Evolutionary conservation across 2,888 invertebrate species (phyloP).

Genomic region (Chesias legatella): DNA sequence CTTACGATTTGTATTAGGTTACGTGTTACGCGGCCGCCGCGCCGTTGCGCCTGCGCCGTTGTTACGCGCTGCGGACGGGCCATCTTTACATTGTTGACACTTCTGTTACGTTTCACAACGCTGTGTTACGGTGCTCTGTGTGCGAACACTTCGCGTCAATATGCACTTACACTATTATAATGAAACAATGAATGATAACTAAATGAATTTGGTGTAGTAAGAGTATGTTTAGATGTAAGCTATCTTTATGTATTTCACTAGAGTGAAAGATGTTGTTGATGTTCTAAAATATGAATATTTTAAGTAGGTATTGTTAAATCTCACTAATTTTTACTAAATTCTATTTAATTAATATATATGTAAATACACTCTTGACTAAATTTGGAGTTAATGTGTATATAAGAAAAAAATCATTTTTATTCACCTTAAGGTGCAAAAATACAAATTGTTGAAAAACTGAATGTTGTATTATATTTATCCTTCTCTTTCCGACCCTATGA

Average conservation of each 20-base stretch:
- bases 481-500: not conserved
- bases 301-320: conserved; percentile 79
- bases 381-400: conserved; percentile 80
- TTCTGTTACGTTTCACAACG: conserved; percentile 39
- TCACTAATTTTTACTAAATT: conserved; percentile 81
- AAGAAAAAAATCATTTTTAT: conserved; percentile 73
- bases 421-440: conserved; percentile 78
- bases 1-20: conserved; percentile 63
- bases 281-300: conserved; percentile 69
- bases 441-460: conserved; percentile 77
- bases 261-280: conserved; percentile 77
- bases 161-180: conserved; percentile 43
- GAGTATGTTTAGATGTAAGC: conserved; percentile 54
- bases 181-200: conserved; percentile 56
- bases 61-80: conserved; percentile 21
- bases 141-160: conserved; percentile 41
- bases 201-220: conserved; percentile 59
- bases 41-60: conserved; percentile 14
- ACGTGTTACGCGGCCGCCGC: conserved; percentile 47
- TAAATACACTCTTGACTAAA: conserved; percentile 80
- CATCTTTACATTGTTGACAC: conserved; percentile 44
- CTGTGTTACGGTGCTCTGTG: conserved; percentile 39
- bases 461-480: conserved; percentile 36
- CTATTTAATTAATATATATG: conserved; percentile 81
- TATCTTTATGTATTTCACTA: conserved; percentile 66